Evolutionary conservation across 2,113 vertebrate genomes (phyloP).

Genomic region (Brienomyrus longianalis): DNA sequence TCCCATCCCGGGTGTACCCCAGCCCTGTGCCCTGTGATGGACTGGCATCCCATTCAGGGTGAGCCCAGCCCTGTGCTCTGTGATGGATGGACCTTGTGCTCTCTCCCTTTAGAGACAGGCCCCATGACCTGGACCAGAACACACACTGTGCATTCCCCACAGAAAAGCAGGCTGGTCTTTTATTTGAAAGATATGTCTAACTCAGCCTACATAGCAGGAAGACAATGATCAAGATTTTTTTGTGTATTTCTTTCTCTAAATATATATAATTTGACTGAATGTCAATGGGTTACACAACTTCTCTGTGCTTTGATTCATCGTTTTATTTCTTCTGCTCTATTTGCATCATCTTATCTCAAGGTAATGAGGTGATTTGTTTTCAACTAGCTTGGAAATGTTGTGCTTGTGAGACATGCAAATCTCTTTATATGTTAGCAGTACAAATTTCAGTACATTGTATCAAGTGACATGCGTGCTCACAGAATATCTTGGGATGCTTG

Average conservation of each 20-base stretch:
- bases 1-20: too few relatives aligned
- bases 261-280: background rate
- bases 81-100: too few relatives aligned
- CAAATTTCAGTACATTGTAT: background rate
- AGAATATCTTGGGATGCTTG: background rate
- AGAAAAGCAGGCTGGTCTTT: background rate
- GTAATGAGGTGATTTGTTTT: conserved; percentile 2
- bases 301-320: background rate
- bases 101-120: background rate
- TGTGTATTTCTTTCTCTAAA: background rate
- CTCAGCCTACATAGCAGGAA: background rate
- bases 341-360: background rate
- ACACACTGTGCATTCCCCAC: background rate
- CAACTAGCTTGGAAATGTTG: background rate
- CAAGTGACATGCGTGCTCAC: background rate
- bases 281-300: background rate
- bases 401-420: background rate
- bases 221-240: background rate
- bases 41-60: too few relatives aligned
- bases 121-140: background rate
- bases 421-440: background rate
- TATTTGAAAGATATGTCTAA: background rate
- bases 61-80: too few relatives aligned
- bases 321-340: background rate
- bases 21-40: too few relatives aligned